Conservation (phyloP, 2,888 invertebrate genomes). For the Hofmannophila pseudospretella region DNA sequence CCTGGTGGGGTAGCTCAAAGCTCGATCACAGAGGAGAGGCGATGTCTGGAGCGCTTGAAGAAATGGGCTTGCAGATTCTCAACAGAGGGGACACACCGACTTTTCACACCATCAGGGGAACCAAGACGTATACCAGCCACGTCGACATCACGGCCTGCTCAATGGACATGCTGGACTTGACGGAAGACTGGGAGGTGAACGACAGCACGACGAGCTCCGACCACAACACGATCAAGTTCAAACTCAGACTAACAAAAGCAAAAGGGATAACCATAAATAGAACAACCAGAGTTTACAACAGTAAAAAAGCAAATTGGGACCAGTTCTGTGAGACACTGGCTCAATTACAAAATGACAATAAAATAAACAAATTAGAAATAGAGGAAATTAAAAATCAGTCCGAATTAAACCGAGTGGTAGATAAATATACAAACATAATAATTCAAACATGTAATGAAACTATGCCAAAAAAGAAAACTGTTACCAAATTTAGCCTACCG, state of each 20-base stretch:
- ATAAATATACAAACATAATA: not conserved
- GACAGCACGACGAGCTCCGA: conserved; percentile 7
- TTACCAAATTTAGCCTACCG: conserved; percentile 9
- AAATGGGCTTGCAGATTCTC: conserved; percentile 9
- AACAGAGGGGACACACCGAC: conserved; percentile 9
- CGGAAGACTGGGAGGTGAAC: conserved; percentile 9
- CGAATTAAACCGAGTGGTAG: too few relatives aligned
- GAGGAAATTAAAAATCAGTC: conserved; percentile 8
- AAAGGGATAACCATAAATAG: not conserved
- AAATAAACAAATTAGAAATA: conserved; percentile 5
- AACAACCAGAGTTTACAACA: conserved; percentile 8
- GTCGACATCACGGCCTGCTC: conserved; percentile 14
- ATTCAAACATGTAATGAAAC: not conserved
- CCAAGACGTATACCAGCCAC: conserved; percentile 9
- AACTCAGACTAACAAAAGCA: not conserved
- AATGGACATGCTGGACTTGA: not conserved
- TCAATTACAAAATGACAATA: not conserved
- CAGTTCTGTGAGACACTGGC: conserved; percentile 3
- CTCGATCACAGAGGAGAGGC: conserved; percentile 14
- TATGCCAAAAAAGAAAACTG: not conserved
- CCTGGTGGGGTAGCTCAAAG: conserved; percentile 17
- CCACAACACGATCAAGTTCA: conserved; percentile 7
- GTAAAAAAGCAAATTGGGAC: conserved; percentile 8
- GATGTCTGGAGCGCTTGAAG: conserved; percentile 4
- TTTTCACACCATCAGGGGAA: conserved; percentile 11